A percentile compares a stretch with the other conserved stretches of the same genome.
Evolutionary conservation across 2,113 vertebrate genomes (phyloP).

Genomic region (Scopus umbretta): DNA sequence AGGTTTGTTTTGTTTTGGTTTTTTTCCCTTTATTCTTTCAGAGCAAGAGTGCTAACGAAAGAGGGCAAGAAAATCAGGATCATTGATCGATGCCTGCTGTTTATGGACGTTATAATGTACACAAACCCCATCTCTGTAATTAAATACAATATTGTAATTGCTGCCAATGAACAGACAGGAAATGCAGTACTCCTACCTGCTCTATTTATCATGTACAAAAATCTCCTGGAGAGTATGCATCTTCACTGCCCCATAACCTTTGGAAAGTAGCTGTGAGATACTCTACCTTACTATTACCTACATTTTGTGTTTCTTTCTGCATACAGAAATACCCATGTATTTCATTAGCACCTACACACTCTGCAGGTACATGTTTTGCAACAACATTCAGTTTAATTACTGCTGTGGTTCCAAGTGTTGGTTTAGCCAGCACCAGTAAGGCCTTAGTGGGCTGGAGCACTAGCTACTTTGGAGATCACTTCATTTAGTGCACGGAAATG

Average conservation of each 20-base stretch:
- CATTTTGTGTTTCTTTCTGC: background rate
- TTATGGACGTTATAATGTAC: background rate
- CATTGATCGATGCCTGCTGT: background rate
- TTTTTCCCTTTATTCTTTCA: slow-evolving; percentile 43
- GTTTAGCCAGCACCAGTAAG: background rate
- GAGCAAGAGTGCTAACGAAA: slow-evolving; percentile 23
- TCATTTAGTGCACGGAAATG: rapidly evolving
- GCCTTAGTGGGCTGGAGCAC: background rate
- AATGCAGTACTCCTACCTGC: background rate
- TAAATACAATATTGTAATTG: background rate
- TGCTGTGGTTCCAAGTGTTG: background rate
- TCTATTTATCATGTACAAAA: background rate
- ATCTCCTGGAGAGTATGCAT: background rate
- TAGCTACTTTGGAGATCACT: background rate
- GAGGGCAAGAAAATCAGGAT: background rate
- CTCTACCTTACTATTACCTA: background rate
- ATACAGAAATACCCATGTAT: background rate
- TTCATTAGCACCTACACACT: background rate
- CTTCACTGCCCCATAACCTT: background rate
- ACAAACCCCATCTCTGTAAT: background rate
- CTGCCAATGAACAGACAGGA: background rate
- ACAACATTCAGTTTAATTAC: background rate
- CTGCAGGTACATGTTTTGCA: background rate
- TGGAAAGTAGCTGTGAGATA: background rate
- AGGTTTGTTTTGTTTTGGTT: background rate